Evolutionary conservation across 2,113 vertebrate species (phyloP), one percentile per base, ranked within the genome.

Genomic region (Pogonocichla stellata): DNA sequence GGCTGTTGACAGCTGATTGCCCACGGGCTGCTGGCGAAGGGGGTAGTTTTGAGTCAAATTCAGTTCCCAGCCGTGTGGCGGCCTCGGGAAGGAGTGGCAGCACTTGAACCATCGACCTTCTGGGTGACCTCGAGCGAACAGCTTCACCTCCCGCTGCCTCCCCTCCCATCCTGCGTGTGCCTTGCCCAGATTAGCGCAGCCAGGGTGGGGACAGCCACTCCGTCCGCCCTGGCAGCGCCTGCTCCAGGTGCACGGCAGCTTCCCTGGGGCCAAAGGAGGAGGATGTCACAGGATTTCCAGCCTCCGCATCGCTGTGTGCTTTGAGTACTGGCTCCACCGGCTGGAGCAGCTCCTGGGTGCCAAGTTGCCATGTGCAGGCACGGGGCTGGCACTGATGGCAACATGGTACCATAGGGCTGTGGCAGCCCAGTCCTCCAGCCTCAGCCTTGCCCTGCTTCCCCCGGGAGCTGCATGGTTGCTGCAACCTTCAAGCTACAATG

Each of bases 81-180:
- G 38, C 34, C 66, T 69, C 3, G 1, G 66, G 54, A 72, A 80
- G 67, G 75, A 90, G 74, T 22, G 78, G 38, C 48, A 0, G 64
- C 54, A 47, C 90, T 96, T 94, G 78, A 96, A 88, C 92, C 64
- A 6, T 47, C 4, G 14, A 62, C 90, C 85, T 90, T 85, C 64
- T 85, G 64, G 24, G 66, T 93, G 92, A 95, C 93, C 92, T 82
- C 29, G 8, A 83, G 80, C 0, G 5, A 91, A 53, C 14, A 8
- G 64, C 66, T 94, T 95, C 90, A 94, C 71, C 85, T 92, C 84
- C 54, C 3, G 3, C 53, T 84, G 84, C 78, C 78, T 95, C 80
- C 78, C 94, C 94, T 92, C 94, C 91, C 94, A 92, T 96, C 96
- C 95, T 91, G 91, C 92, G 78, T 82, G 50, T 86, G 93, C 45